Base-by-base conservation (phyloP, 2,797 vertebrate species). In the Eulemur albifrons region DNA sequence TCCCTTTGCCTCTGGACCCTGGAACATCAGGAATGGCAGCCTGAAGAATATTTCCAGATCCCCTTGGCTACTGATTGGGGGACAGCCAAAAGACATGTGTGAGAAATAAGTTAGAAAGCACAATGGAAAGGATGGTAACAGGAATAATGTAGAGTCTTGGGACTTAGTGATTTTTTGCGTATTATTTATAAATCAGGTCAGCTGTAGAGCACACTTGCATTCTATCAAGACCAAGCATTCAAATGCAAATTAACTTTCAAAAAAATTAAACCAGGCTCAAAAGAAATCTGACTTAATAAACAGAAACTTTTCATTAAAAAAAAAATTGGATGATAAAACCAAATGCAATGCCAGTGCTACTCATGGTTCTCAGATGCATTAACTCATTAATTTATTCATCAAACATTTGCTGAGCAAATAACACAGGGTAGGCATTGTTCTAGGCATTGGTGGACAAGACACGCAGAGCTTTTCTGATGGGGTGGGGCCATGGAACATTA, bases 221-320 rank as follows among this genome's bases (percentile, higher is more conserved):
- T 50, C 57, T 27, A 52, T 27, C 50, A 79, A 84, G 67, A 59
- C 67, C 50, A 52, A 82, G 9, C 83, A 72, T 61, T 70, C 54
- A 84, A 76, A 76, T 48, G 38, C 32, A 95, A 95, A 84, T 59
- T 90, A 57, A 25, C 20, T 65, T 95, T 81, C 72, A 76, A 35
- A 48, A 93, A 67, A 90, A 84, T 75, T 76, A 65, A 96, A 79
- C 14, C 1, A 61, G 17, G 59, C 25, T 94, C 25, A 87, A 86
- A 80, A 89, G 48, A 81, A 96, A 77, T 84, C 5, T 43, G 11
- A 67, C 45, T 84, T 77, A 89, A 81, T 18, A 73, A 23, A 81
- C 10, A 61, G 59, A 57, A 30, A 0, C n/a, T 57, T 92, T 97
- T 84, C 13, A 87, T 27, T 76, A 13, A 69, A 93, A 90, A 94